Evolutionary conservation across 2,888 invertebrate species (phyloP), one percentile per base, ranked within the genome.

Genomic region (Trilocha varians): DNA sequence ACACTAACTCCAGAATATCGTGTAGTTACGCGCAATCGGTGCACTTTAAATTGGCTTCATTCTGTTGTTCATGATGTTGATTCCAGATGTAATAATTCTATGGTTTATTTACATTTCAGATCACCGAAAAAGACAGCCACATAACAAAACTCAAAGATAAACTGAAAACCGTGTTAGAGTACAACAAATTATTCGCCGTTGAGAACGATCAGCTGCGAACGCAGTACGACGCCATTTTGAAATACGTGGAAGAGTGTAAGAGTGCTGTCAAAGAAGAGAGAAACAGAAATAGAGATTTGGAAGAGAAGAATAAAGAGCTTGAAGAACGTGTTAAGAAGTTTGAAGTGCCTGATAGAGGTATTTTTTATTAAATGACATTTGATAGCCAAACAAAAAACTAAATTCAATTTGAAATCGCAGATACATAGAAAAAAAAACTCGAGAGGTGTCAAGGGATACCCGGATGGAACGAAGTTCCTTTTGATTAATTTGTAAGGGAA

Each of bases 91-190:
- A n/a, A n/a, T n/a, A n/a, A n/a, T n/a, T n/a, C n/a, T n/a, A n/a
- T n/a, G n/a, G n/a, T n/a, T n/a, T n/a, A n/a, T 34, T 16, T 14
- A 18, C 34, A 50, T 52, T 45, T 14, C 56, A 89, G 89, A 61
- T 91, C 39, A 82, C 88, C 41, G 87, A 89, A 53, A 91, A 88
- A 64, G 89, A 90, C 39, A 65, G 78, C 11, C 82, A 89, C 54
- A 87, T 91, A 59, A 65, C 80, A 41, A 90, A 90, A 62, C 64
- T 91, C 4, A 88, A 90, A 40, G 89, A 90, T 36, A 91, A 90
- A 57, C 65, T 91, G 0, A 80, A 86, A 47, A 74, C 82, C 0
- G 76, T 91, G 0, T 78, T 91, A 40, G 87, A 87, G 37, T 87
- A 87, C 50, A 91, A 91, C 60, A 87, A 88, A 42, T 78, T 90